These are phyloP conservation scores for Brachymystax lenok DNA, from an alignment of 2,797 vertebrate species.

Conservation along the genomic window DNA sequence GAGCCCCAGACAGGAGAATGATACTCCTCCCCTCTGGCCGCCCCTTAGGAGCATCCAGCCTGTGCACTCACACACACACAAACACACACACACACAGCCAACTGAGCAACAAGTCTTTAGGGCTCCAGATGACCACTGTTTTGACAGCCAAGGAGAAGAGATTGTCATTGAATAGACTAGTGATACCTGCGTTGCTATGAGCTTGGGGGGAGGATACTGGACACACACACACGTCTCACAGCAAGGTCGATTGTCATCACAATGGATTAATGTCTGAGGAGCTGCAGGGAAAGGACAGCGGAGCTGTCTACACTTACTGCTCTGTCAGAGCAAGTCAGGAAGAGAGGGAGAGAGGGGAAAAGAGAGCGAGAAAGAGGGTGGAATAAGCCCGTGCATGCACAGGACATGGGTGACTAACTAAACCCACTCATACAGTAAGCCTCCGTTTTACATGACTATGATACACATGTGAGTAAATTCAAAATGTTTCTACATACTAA, in stretches of 20 bases:
- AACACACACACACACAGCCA: slow-evolving; percentile 19
- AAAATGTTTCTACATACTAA: too few species aligned
- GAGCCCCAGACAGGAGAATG: slow-evolving; percentile 45
- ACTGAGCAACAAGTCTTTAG: slow-evolving; percentile 75
- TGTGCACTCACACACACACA: too few species aligned
- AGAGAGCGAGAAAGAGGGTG: too few species aligned
- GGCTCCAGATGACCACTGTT: slow-evolving; percentile 74
- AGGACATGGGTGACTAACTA: neutral
- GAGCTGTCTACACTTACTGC: slow-evolving; percentile 75
- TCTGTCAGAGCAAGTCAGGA: slow-evolving; percentile 60
- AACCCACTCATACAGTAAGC: neutral
- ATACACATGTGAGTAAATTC: neutral
- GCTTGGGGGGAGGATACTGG: slow-evolving; percentile 60
- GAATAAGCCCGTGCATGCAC: neutral
- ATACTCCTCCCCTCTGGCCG: slow-evolving; percentile 44
- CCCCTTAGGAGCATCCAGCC: slow-evolving; percentile 6
- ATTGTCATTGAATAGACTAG: slow-evolving; percentile 77
- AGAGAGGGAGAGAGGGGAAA: slow-evolving; percentile 28
- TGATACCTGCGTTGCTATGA: slow-evolving; percentile 75
- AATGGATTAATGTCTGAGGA: slow-evolving; percentile 82
- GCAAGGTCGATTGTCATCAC: slow-evolving; percentile 83
- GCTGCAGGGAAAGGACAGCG: slow-evolving; percentile 77
- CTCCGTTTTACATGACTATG: neutral
- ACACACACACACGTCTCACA: slow-evolving; percentile 62
- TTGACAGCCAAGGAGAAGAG: slow-evolving; percentile 77